Base-by-base conservation (phyloP, 2,797 vertebrate species). In the Ibycter americanus region DNA sequence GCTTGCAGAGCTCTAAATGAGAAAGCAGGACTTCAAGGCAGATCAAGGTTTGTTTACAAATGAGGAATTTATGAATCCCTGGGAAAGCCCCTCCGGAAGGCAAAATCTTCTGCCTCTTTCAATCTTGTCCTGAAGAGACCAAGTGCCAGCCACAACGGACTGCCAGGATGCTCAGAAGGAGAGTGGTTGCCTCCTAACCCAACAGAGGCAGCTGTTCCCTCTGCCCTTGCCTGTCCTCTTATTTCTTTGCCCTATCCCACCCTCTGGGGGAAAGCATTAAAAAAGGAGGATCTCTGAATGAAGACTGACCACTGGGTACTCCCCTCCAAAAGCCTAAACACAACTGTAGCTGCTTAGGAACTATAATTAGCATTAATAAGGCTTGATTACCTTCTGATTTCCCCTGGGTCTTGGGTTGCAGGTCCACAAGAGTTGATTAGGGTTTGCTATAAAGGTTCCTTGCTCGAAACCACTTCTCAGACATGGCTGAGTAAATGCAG, bases 1-100 rank as follows among this genome's bases (percentile, higher is more conserved):
- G 89, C 71, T 93, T 87, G 44, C 16, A 38, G 84, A 89, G 94
- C 62, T 86, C 78, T 66, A 22, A 73, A 73, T 0, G 3, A 61
- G 73, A 58, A 58, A 81, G 42, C 58, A 82, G 83, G 47, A 59
- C 80, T 90, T 87, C 86, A 81, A 91, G 67, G 88, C 90, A 95
- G 40, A 66, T 52, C 36, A 44, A 44, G 26, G 29, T 34, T 76
- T 90, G 66, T 74, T 93, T 95, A 70, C 61, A 90, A 87, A 67
- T 6, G 31, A 85, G 38, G 74, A 29, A 6, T 25, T 76, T 40
- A 32, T 15, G 31, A 90, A 74, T 55, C 68, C 44, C 76, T 52
- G 32, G 87, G 80, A 87, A 95, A 93, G 70, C 90, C 77, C 44
- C 55, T 70, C 83, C 1, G 0, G 36, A 93, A 94, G 84, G 70